Evolutionary conservation across 1,140 invertebrate genomes (phyloP), one percentile per base, ranked within the genome.

Genomic region (Cecropterus lyciades): DNA sequence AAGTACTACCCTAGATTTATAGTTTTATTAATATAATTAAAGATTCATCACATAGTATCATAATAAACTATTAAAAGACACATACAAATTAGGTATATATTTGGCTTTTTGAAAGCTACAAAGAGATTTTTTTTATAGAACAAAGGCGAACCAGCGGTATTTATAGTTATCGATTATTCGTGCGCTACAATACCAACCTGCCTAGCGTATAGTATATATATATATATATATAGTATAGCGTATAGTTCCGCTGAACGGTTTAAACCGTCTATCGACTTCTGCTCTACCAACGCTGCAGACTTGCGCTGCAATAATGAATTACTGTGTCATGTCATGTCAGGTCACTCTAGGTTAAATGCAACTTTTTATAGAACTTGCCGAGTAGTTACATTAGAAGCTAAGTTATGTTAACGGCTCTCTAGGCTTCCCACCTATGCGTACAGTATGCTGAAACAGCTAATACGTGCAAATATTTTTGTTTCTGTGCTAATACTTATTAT

Each of bases 121-220:
- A 43, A 43, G 40, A 43, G 40, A 43, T 14, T 27, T 13, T 4
- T 9, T 51, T 51, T 43, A 10, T 43, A 33, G n/a, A 14, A 30
- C 49, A 51, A 30, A 51, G 13, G 49, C 49, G 24, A 14, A 51
- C 49, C 10, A 6, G 49, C 17, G 13, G n/a, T 56, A 56, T 56
- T 56, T 56, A 56, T 56, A 56, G 53, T 56, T 56, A 56, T 56
- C 37, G 53, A 56, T 53, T 55, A 55, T 56, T 43, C 20, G 20
- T 24, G 20, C 20, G 20, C 5, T n/a, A 27, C 20, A 49, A 27
- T 49, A 49, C 48, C 16, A 24, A 49, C 46, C 16, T 48, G 5
- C 20, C 27, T 30, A 49, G 46, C 7, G 11, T 11, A 43, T 14
- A 14, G 40, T 43, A 43, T n/a, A n/a, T n/a, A n/a, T n/a, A n/a